Base-by-base conservation (phyloP, 2,113 vertebrate species). In the Peromyscus maniculatus region DNA sequence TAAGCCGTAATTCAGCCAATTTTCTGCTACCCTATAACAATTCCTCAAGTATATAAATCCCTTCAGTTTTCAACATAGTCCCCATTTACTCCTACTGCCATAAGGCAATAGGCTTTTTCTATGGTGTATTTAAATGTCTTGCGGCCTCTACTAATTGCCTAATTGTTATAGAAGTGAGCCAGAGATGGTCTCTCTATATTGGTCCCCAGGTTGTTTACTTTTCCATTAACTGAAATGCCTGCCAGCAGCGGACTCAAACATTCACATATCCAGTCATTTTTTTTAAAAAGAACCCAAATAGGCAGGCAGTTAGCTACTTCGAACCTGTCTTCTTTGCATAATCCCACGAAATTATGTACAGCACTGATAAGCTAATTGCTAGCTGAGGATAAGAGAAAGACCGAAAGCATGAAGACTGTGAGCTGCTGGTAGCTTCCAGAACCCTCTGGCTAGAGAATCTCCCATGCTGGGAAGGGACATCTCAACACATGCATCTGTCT, bases 11-110 rank as follows among this genome's bases (percentile, higher is more conserved):
- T 57, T 62, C 55, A 83, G 62, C n/a, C 80, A 66, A 31, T 72
- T 80, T 87, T 83, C n/a, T 95, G 31, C 52, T 59, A n/a, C 80
- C 80, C 79, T 24, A 39, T 66, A 97, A 78, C 62, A 91, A 93
- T 91, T 66, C 43, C 11, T 94, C 24, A 39, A 75, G 52, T 91
- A 43, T n/a, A 78, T 84, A 67, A 83, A 88, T 72, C 69, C 66
- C 52, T 91, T 87, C 19, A 39, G 67, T 93, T 46, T 93, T 83
- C 80, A 84, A n/a, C 87, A 88, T 57, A 16, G 62, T 78, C n/a
- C 36, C 46, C 79, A 75, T 71, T n/a, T n/a, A 52, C 71, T 72
- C 78, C 43, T 78, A 16, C 39, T 78, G 21, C 16, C 52, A 87
- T 71, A 95, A 93, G 62, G 69, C 87, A 91, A 77, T 55, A 55